phyloP scores from a whole-genome alignment of 1,140 invertebrate species.

The Plutomurus gul region DNA sequence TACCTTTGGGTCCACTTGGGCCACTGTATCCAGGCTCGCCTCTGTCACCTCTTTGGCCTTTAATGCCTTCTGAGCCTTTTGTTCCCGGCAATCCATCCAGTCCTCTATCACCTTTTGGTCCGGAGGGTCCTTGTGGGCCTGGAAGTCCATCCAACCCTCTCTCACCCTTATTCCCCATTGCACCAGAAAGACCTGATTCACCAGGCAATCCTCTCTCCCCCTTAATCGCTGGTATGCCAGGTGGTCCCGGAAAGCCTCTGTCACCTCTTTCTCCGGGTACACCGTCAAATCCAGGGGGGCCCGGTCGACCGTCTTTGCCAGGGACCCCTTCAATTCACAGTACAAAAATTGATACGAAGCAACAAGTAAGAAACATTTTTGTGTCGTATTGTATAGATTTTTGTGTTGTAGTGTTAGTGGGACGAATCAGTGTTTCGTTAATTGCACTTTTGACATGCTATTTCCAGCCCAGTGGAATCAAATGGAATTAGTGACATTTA shows the following conservation, averaged over 20 bases:
- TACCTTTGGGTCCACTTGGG: conserved; percentile 35
- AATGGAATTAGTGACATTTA: no score
- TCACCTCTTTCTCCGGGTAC: conserved; percentile 55
- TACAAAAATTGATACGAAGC: conserved; percentile 55
- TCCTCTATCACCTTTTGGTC: conserved; percentile 51
- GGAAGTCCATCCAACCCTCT: conserved; percentile 23
- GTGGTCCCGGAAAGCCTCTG: conserved; percentile 46
- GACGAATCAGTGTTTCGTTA: no score
- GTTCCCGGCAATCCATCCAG: conserved; percentile 58
- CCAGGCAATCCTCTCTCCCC: conserved; percentile 31
- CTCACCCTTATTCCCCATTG: background rate
- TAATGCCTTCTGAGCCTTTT: conserved; percentile 62
- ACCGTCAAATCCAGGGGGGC: conserved; percentile 59
- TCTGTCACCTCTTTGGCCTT: conserved; percentile 62
- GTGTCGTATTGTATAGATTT: no score
- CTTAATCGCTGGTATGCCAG: conserved; percentile 38
- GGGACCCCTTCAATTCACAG: conserved; percentile 71
- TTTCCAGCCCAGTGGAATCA: no score
- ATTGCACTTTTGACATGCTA: no score
- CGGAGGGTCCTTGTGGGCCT: conserved; percentile 38
- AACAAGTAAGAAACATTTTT: background rate
- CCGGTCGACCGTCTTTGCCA: conserved; percentile 66
- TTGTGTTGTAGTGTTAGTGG: no score
- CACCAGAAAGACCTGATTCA: background rate
- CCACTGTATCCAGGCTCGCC: conserved; percentile 61